Conservation (phyloP, 2,888 invertebrate genomes). For the Sarcophaga variegata region DNA sequence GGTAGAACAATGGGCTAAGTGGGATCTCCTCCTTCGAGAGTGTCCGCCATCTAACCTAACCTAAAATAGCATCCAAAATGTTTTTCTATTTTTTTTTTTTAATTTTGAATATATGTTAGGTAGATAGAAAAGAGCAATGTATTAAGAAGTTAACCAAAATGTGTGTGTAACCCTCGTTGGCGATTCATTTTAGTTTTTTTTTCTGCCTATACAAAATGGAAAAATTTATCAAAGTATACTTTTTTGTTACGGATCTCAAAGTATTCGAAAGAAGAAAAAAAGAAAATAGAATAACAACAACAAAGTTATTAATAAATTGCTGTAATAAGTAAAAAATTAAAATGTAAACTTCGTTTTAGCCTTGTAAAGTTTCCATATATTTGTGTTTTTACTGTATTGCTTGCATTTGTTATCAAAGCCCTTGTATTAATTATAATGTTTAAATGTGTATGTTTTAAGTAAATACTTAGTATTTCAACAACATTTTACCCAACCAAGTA, state of each 20-base stretch:
- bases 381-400: slow-evolving; percentile 42
- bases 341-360: slow-evolving; percentile 49
- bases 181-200: too few species aligned
- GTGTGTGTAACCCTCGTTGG: too few species aligned
- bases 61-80: too few species aligned
- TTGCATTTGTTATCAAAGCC: slow-evolving; percentile 55
- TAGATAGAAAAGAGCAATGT: too few species aligned
- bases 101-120: too few species aligned
- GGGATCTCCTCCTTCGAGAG: too few species aligned
- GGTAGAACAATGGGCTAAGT: too few species aligned
- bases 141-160: too few species aligned
- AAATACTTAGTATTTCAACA: slow-evolving; percentile 36
- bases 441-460: slow-evolving; percentile 49
- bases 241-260: not conserved
- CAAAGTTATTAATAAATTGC: slow-evolving; percentile 29
- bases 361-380: not conserved
- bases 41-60: too few species aligned
- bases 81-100: too few species aligned
- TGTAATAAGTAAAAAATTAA: slow-evolving; percentile 27
- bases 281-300: not conserved
- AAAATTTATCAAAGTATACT: too few species aligned
- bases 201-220: too few species aligned
- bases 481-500: not conserved
- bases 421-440: slow-evolving; percentile 59
- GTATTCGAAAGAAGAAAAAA: slow-evolving; percentile 11